Evolutionary conservation across 2,113 vertebrate species (phyloP), one percentile per base, ranked within the genome.

Genomic region (Vulpes vulpes): DNA sequence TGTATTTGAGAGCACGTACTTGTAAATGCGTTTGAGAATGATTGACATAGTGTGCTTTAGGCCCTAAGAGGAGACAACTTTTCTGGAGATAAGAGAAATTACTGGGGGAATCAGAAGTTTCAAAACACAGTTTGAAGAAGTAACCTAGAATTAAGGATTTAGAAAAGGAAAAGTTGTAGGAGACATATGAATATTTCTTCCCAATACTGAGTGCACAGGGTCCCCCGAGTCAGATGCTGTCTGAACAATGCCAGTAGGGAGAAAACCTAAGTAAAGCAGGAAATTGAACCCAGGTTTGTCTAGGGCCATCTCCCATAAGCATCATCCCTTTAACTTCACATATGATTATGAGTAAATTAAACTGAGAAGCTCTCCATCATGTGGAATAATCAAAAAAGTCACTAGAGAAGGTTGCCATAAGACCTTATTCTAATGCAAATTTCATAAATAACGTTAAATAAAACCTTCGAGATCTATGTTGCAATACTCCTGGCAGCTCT

Each of bases 381-480:
- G 25, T 73, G 49, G 51, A 85, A 11, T 86, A 49, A 35, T 92
- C 53, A 73, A 23, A 78, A 79, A 83, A 64, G 30, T 78, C n/a
- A 91, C 85, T 30, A n/a, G 38, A 67, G 0, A 6, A 71, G 67
- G 14, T n/a, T 64, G 43, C 43, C 38, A 78, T 88, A 67, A 84
- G 71, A 53, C 73, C 51, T 27, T 89, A 38, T 74, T 93, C n/a
- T 65, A 67, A 78, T 79, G 22, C 49, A 92, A 17, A 85, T 60
- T 91, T 82, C 25, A 79, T 59, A 74, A 92, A 38, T 78, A 73
- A 79, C 19, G 10, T 35, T 76, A 22, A 9, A 14, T 92, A 64
- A 90, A 93, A 78, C 11, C 80, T 96, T 93, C 89, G 60, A 22
- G 71, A 65, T 74, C 53, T 76, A 4, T 93, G 27, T 90, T 96